Evolutionary conservation across 1,140 invertebrate genomes (phyloP), one percentile per base, ranked within the genome.

Genomic region (Paralvinella palmiformis): DNA sequence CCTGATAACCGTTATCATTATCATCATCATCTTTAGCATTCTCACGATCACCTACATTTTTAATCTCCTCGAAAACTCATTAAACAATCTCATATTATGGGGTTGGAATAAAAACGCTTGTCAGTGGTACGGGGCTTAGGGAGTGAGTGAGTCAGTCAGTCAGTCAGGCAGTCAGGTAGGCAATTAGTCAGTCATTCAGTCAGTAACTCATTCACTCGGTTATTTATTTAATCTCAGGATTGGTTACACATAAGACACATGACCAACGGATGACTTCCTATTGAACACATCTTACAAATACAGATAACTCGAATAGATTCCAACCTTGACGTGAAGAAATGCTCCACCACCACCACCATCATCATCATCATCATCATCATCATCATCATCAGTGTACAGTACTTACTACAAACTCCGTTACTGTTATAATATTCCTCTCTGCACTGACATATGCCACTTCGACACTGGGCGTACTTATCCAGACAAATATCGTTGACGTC

Each of bases 401-500:
- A 57, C 55, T 57, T 57, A 57, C 55, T n/a, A 36, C 55, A 57
- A 7, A 32, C 29, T 20, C n/a, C 33, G 20, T n/a, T 32, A n/a
- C 10, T 20, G 10, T 57, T 27, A 36, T 57, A 32, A 17, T 57
- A 57, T 33, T 31, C 13, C 20, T 22, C 1, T 33, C 55, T 24
- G n/a, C 55, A 57, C 17, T 13, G 27, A 17, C 55, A 57, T 32
- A 32, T 5, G 27, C 27, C 55, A 33, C 33, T 20, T 57, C 27
- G 22, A 33, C 55, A 57, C 4, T 57, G 29, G 13, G 55, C 55
- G 24, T 41, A 24, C 13, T 27, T 37, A 36, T 60, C 58, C 7
- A 29, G 2, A 45, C 58, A 60, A 7, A 20, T 6, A n/a, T 50
- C 1, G 6, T 45, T 22, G 20, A 13, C 20, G 17, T 57, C 55